Percentiles rank a stretch among this genome's conserved stretches.
Evolutionary conservation across 2,797 vertebrate genomes (phyloP).

Genomic region (Aplochiton taeniatus): DNA sequence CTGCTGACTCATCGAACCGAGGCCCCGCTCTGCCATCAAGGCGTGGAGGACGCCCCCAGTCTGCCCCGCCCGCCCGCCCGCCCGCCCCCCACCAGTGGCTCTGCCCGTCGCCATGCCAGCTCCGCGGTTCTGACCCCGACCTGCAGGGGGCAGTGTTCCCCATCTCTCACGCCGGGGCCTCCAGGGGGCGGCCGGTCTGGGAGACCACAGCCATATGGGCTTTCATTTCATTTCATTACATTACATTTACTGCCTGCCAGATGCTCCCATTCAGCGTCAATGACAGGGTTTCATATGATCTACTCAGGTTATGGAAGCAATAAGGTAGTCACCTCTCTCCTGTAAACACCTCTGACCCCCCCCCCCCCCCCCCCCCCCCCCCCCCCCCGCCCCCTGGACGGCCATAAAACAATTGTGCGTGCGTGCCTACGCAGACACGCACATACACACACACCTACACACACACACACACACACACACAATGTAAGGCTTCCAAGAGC

Average conservation of each 20-base stretch:
- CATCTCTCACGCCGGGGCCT: not conserved
- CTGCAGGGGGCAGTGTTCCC: not conserved
- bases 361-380: not conserved
- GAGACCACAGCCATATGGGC: constrained; percentile 42
- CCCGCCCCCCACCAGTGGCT: not conserved
- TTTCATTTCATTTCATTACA: constrained; percentile 69
- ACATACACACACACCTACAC: not conserved
- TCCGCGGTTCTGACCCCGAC: not conserved
- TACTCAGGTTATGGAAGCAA: constrained; percentile 73
- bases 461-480: constrained; percentile 3
- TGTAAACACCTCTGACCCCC: constrained; percentile 69
- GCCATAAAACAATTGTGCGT: not conserved
- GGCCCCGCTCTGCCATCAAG: not conserved
- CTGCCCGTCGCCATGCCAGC: not conserved
- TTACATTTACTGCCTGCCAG: constrained; percentile 69
- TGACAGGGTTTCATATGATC: constrained; percentile 69
- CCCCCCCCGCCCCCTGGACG: not conserved
- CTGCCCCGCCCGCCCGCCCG: constrained; percentile 13
- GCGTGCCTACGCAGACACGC: constrained; percentile 22
- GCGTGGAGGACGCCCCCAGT: not conserved
- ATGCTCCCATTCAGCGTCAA: constrained; percentile 70
- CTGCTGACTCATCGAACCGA: constrained; percentile 61
- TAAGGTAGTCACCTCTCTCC: constrained; percentile 68
- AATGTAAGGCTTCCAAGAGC: not conserved
- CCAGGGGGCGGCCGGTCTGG: constrained; percentile 5